phyloP scores from a whole-genome alignment of 2,888 invertebrate species.

The Anticlea derivata region DNA sequence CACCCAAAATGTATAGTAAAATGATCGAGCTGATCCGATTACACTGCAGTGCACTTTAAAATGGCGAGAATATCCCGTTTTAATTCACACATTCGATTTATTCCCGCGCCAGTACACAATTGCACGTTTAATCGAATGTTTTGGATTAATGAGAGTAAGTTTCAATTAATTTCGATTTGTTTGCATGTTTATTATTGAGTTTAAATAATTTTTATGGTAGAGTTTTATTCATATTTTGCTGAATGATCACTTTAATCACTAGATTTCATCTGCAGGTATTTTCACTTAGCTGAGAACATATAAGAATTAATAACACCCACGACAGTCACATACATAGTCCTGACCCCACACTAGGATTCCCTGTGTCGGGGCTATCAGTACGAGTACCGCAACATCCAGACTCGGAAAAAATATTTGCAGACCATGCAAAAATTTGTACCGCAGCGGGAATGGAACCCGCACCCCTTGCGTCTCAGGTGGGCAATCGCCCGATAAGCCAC shows the following conservation, averaged over 20 bases:
- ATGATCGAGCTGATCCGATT: slow-evolving; percentile 35
- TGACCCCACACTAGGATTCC: too few relatives aligned
- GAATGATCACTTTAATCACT: too few relatives aligned
- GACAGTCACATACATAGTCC: too few relatives aligned
- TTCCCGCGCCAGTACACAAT: slow-evolving; percentile 28
- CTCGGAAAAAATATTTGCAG: too few relatives aligned
- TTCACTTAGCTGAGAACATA: background rate
- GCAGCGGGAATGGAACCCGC: too few relatives aligned
- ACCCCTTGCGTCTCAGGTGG: too few relatives aligned
- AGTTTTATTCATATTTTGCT: background rate
- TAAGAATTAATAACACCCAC: too few relatives aligned
- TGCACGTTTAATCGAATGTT: slow-evolving; percentile 29
- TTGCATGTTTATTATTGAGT: slow-evolving; percentile 14
- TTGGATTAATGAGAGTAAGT: slow-evolving; percentile 19
- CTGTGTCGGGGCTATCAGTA: too few relatives aligned
- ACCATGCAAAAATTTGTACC: too few relatives aligned
- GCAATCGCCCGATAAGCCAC: too few relatives aligned
- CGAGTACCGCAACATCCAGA: too few relatives aligned
- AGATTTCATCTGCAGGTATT: background rate
- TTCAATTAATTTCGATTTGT: slow-evolving; percentile 29
- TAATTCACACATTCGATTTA: slow-evolving; percentile 36
- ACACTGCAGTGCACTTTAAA: slow-evolving; percentile 35
- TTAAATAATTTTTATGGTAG: slow-evolving; percentile 4
- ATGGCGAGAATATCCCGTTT: slow-evolving; percentile 31
- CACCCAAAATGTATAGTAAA: slow-evolving; percentile 20